Conservation (phyloP, 2,113 vertebrate genomes). For the Plecturocebus donacophilus region DNA sequence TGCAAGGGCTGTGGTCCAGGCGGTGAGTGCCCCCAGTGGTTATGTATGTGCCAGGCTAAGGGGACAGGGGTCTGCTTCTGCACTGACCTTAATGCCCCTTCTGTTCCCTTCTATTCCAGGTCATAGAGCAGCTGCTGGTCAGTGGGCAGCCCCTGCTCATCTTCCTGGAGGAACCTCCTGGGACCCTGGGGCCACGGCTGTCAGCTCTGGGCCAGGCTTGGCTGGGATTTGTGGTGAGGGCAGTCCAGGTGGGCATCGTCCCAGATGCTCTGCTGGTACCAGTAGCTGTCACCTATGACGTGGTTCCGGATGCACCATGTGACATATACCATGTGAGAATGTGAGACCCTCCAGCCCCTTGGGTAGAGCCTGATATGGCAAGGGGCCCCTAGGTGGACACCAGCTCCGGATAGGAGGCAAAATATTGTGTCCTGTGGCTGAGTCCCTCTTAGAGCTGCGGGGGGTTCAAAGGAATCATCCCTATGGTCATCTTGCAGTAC, state of each 20-base stretch:
- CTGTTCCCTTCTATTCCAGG: slow-evolving; percentile 76
- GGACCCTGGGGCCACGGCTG: slow-evolving; percentile 76
- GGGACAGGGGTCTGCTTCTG: background rate
- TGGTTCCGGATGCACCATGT: background rate
- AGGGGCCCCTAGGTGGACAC: background rate
- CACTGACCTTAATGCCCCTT: background rate
- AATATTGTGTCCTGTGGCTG: background rate
- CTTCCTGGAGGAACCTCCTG: slow-evolving; percentile 84
- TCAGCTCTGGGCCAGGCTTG: slow-evolving; percentile 76
- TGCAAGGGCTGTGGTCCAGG: slow-evolving; percentile 65
- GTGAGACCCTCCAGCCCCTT: slow-evolving; percentile 72
- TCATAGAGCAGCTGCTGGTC: slow-evolving; percentile 88
- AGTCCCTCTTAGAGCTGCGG: background rate
- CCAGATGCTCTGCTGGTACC: slow-evolving; percentile 89
- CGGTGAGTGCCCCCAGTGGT: slow-evolving; percentile 66
- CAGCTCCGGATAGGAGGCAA: background rate
- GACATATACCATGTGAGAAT: slow-evolving; percentile 64
- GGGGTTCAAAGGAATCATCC: background rate
- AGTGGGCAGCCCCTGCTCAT: slow-evolving; percentile 87
- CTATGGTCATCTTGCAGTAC: background rate
- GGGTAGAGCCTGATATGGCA: background rate
- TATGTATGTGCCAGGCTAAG: background rate
- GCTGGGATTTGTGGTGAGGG: slow-evolving; percentile 82
- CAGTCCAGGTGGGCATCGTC: slow-evolving; percentile 79
- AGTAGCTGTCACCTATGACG: slow-evolving; percentile 90